A percentile compares a stretch with the other conserved stretches of the same genome.
Evolutionary conservation across 1,140 invertebrate species (phyloP).

Genomic region (Penaeus vannamei): DNA sequence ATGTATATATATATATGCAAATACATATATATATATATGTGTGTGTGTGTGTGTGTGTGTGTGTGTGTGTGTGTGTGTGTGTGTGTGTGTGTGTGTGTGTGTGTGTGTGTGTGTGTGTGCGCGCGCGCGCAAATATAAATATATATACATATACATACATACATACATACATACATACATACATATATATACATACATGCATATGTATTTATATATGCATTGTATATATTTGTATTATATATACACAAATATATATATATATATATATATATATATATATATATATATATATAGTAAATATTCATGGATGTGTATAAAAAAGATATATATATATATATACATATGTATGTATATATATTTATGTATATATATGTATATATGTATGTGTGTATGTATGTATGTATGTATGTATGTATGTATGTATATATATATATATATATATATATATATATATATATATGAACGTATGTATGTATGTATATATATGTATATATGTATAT

Average conservation of each 20-base stretch:
- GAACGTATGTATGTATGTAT: background rate
- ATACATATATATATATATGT: too few relatives aligned
- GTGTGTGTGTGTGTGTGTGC: too few relatives aligned
- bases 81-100: too few relatives aligned
- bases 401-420: background rate
- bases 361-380: background rate
- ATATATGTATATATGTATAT: conserved; percentile 8
- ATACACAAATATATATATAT: conserved; percentile 9
- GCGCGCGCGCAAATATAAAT: too few relatives aligned
- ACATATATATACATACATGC: background rate
- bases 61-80: too few relatives aligned
- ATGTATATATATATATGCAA: too few relatives aligned
- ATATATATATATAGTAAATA: background rate
- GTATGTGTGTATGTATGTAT: background rate
- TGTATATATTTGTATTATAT: background rate
- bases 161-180: too few relatives aligned
- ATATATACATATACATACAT: too few relatives aligned
- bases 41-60: too few relatives aligned
- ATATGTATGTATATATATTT: background rate
- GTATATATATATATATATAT: background rate
- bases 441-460: background rate
- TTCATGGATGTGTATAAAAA: too few relatives aligned
- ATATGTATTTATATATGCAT: background rate
- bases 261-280: background rate
- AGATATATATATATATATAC: too few relatives aligned